A percentile compares a stretch with the other conserved stretches of the same genome.
phyloP scores from a whole-genome alignment of 2,888 invertebrate species.

The Caenorhabditis angaria region DNA sequence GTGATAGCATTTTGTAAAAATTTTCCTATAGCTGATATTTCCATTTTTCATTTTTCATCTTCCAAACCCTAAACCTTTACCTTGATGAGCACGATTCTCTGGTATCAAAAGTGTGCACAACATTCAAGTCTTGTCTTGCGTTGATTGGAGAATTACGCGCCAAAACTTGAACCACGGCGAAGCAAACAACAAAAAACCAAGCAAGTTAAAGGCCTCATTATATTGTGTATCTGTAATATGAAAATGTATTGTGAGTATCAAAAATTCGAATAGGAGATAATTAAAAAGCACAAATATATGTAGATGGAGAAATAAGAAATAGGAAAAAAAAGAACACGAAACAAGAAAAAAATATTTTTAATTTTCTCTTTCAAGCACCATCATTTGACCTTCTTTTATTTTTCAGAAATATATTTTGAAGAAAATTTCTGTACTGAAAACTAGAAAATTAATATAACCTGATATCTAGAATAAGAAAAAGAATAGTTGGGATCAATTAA shows the following conservation, averaged over 20 bases:
- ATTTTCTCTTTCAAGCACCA: neutral
- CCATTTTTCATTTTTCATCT: neutral
- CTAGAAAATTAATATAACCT: no score
- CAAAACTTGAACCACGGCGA: constrained; percentile 11
- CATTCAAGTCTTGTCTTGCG: constrained; percentile 41
- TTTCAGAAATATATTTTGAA: neutral
- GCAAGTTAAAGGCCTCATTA: neutral
- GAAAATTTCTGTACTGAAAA: neutral
- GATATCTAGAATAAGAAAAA: no score
- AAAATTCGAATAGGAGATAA: no score
- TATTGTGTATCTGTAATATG: no score
- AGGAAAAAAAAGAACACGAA: neutral
- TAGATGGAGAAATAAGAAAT: constrained; percentile 6
- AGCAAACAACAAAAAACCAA: constrained; percentile 9
- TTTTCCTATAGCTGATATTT: neutral
- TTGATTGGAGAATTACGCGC: constrained; percentile 30
- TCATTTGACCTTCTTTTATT: neutral
- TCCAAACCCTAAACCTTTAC: constrained; percentile 16
- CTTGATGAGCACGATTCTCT: constrained; percentile 51
- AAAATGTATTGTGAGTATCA: no score
- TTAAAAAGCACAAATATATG: constrained; percentile 2
- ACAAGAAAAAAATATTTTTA: neutral
- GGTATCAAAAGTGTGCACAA: constrained; percentile 57
- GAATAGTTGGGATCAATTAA: no score
- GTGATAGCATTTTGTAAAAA: neutral